phyloP scores from a whole-genome alignment of 2,888 invertebrate genomes.

The Atethmia centrago region DNA sequence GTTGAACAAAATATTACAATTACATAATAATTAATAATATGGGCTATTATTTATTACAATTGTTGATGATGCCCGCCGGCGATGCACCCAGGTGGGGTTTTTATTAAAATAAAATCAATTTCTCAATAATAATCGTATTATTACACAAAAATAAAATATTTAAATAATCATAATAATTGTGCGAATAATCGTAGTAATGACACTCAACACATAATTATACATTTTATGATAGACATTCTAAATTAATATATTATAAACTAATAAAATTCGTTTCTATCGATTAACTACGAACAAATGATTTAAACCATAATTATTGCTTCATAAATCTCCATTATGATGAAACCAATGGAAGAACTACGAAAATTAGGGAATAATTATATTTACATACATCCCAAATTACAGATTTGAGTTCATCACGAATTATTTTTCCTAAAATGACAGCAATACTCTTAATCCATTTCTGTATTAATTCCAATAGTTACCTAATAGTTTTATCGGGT shows the following conservation, averaged over 20 bases:
- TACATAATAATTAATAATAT: slow-evolving; percentile 39
- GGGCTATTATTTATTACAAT: slow-evolving; percentile 50
- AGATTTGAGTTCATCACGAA: slow-evolving; percentile 37
- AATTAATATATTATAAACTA: slow-evolving; percentile 71
- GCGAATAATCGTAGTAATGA: slow-evolving; percentile 74
- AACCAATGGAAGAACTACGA: slow-evolving; percentile 80
- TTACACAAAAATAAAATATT: slow-evolving; percentile 63
- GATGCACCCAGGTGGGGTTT: slow-evolving; percentile 56
- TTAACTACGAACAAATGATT: slow-evolving; percentile 76
- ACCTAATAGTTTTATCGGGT: not conserved
- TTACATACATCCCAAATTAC: slow-evolving; percentile 55
- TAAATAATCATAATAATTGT: slow-evolving; percentile 75
- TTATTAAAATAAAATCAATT: slow-evolving; percentile 53
- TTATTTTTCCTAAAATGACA: not conserved
- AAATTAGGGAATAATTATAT: slow-evolving; percentile 61
- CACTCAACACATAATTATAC: slow-evolving; percentile 75
- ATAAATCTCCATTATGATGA: slow-evolving; percentile 73
- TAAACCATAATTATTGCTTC: slow-evolving; percentile 83
- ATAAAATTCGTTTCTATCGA: slow-evolving; percentile 78
- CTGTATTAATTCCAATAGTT: not conserved
- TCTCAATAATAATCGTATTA: slow-evolving; percentile 57
- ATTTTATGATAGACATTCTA: slow-evolving; percentile 68
- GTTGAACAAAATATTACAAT: slow-evolving; percentile 48
- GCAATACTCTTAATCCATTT: not conserved
- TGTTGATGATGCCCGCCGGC: slow-evolving; percentile 47